Base-by-base conservation (phyloP, 2,888 invertebrate species). In the Zeuzera pyrina region DNA sequence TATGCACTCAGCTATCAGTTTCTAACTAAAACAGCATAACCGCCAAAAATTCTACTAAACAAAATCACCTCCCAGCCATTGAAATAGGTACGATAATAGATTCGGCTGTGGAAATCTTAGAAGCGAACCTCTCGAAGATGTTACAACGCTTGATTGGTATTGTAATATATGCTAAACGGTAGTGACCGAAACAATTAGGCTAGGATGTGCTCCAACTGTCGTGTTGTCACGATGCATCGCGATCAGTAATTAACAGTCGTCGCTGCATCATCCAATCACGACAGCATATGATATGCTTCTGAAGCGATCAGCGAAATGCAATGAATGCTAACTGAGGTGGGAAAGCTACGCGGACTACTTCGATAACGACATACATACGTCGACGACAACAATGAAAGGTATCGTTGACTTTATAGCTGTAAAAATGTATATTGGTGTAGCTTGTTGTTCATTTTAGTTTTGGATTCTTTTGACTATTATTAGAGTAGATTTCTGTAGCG, bases 111-210 rank as follows among this genome's bases (percentile, higher is more conserved):
- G 8, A 59, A 39, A 47, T 49, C 33, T 37, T 36, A 49, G 31
- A 50, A 43, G 60, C 41, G 45, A 29, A 22, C 43, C 57, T 58
- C 65, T 68, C 53, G 45, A 47, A n/a, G n/a, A n/a, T n/a, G n/a
- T n/a, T n/a, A n/a, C 65, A 60, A 60, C 62, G 48, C 62, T 58
- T 68, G 63, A 74, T 77, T 67, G 47, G 53, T 66, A 74, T 78
- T 69, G 68, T 74, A 78, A 81, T 78, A 68, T 73, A 79, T 81
- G 81, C 57, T 66, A 77, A 79, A 53, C 59, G 57, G 49, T 46
- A 33, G 65, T 52, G 62, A 70, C 76, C 77, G 68, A 74, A 52
- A 59, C 70, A 67, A 77, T 77, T 77, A 77, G 71, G 63, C 58
- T 52, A 52, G 52, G 59, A 57, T 54, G 66, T 57, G 59, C 52